Conservation (phyloP, 2,113 vertebrate species). For the Sisor rabdophorus region DNA sequence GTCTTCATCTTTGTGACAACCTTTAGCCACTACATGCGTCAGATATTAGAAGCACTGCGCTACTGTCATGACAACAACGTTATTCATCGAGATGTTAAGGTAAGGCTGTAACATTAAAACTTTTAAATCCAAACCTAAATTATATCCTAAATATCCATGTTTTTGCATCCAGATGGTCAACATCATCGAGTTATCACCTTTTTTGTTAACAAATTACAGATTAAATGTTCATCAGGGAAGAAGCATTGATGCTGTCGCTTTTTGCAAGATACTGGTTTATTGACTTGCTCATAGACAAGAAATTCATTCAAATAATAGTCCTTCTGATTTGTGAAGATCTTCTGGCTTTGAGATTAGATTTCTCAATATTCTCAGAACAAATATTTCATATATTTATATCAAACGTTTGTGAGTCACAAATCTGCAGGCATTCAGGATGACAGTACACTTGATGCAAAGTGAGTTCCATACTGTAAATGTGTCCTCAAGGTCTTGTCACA, state of each 20-base stretch:
- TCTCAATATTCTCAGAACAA: background rate
- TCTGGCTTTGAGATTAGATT: background rate
- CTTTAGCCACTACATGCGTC: constrained; percentile 96
- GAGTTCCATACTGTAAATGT: background rate
- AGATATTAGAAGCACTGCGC: constrained; percentile 94
- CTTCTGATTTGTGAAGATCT: background rate
- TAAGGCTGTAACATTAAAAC: too few relatives aligned
- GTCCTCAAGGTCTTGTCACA: background rate
- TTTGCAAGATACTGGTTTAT: background rate
- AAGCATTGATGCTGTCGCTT: background rate
- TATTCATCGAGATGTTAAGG: constrained; percentile 98
- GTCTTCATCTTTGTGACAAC: background rate
- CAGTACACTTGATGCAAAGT: background rate
- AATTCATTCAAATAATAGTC: background rate
- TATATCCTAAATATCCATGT: background rate
- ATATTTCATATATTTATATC: background rate
- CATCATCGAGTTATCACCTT: background rate
- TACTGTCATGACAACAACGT: constrained; percentile 99
- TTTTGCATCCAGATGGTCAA: background rate
- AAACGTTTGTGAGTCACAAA: background rate
- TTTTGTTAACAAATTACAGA: background rate
- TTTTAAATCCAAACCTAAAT: too few relatives aligned
- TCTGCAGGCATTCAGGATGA: background rate
- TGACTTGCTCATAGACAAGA: background rate
- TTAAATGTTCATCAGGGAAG: background rate